A percentile compares a stretch with the other conserved stretches of the same genome.
phyloP scores from a whole-genome alignment of 2,113 vertebrate species.

The Chelonoidis abingdonii region DNA sequence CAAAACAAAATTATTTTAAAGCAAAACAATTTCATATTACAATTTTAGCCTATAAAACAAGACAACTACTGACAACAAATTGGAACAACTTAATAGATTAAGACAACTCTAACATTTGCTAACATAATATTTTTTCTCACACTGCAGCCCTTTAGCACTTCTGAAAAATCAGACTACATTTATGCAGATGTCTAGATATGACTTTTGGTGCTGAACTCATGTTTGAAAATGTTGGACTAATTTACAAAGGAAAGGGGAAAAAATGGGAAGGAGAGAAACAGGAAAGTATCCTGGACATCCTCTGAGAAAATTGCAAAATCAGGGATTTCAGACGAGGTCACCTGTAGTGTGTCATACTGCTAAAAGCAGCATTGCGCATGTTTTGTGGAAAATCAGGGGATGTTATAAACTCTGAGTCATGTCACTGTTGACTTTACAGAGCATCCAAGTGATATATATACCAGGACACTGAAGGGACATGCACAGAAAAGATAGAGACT shows the following conservation, averaged over 20 bases:
- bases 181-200: not conserved
- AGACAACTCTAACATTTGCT: no score
- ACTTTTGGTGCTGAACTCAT: not conserved
- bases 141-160: not conserved
- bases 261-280: not conserved
- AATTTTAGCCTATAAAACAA: no score
- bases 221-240: not conserved
- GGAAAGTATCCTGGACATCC: not conserved
- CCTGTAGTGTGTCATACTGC: conserved; percentile 43
- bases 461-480: conserved; percentile 21
- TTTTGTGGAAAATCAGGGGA: conserved; percentile 66
- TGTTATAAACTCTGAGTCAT: conserved; percentile 78
- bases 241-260: not conserved
- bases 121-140: no score
- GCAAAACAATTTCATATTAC: no score
- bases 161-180: not conserved
- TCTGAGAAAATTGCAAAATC: conserved; percentile 44
- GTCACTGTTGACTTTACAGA: conserved; percentile 46
- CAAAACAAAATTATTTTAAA: no score
- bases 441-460: conserved; percentile 74
- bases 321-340: conserved; percentile 37
- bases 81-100: no score
- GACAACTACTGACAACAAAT: no score
- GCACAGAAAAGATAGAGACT: not conserved
- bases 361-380: conserved; percentile 48